Evolutionary conservation across 2,797 vertebrate species (phyloP), one percentile per base, ranked within the genome.

Genomic region (Lagorchestes hirsutus): DNA sequence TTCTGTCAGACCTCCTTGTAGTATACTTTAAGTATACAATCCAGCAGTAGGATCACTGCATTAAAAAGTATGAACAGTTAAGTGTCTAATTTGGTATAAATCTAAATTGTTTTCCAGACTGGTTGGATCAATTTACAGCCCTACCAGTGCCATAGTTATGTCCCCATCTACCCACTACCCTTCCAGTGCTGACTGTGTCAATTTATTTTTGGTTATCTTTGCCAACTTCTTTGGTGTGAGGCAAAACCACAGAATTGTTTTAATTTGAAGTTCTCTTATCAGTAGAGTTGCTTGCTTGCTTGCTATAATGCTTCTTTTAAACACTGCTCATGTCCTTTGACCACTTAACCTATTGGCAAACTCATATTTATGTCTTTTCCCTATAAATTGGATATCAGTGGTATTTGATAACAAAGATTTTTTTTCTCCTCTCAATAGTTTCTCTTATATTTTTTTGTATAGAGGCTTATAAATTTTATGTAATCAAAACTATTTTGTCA

Each of bases 131-230:
- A 82, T 82, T 82, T 24, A 82, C 74, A 46, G 74, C 6, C 22
- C 40, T 46, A 27, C 40, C 74, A 46, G 40, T 82, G 74, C 74
- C 24, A 24, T 50, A 87, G 50, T 87, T 87, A 87, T 50, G 24
- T 87, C 22, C 40, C 74, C 0, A 4, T 87, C 74, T 87, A 50
- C 74, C 74, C 40, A 46, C 74, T 9, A 87, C 40, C 40, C 74
- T 46, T 87, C 24, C 74, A 87, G 18, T 87, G 74, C 74, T 87
- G 74, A 87, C 40, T 87, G 24, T 87, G 74, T 87, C 28, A n/a
- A 87, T 50, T 87, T 50, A 87, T 87, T 87, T 82, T 46, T 50
- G 74, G 74, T 87, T 87, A 87, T 87, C 74, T 87, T 87, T 87
- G 74, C 74, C 74, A 87, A 50, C 40, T 87, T 87, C 18, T 82